phyloP scores from a whole-genome alignment of 2,888 invertebrate species.

The Thecocarcelia acutangulata region DNA sequence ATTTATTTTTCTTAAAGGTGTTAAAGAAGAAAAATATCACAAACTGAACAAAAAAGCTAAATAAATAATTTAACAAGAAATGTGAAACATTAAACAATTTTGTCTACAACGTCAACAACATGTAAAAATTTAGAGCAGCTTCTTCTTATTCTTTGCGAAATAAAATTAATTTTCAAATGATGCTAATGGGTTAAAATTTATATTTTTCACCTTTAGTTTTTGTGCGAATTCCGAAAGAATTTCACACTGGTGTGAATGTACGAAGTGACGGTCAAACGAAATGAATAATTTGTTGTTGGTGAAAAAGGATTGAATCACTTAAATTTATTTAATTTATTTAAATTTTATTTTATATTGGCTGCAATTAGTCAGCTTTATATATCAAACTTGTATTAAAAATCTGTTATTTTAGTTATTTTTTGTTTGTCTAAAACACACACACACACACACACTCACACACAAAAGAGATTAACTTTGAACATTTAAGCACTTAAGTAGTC shows the following conservation, averaged over 20 bases:
- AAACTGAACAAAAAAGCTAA: neutral
- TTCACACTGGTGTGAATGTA: conserved; percentile 65
- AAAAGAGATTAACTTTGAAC: too few relatives aligned
- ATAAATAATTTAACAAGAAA: conserved; percentile 47
- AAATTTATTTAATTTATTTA: conserved; percentile 44
- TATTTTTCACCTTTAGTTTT: conserved; percentile 59
- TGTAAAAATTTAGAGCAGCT: conserved; percentile 3
- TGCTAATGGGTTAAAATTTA: conserved; percentile 55
- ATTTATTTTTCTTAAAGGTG: conserved; percentile 57
- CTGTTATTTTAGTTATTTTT: too few relatives aligned
- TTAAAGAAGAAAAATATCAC: conserved; percentile 25
- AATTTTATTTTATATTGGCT: conserved; percentile 3
- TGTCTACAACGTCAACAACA: conserved; percentile 24
- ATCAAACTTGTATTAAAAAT: too few relatives aligned
- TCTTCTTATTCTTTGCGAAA: neutral
- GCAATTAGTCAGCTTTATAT: too few relatives aligned
- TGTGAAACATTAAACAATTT: conserved; percentile 44
- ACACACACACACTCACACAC: too few relatives aligned
- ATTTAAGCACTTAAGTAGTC: too few relatives aligned
- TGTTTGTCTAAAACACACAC: too few relatives aligned
- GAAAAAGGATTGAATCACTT: conserved; percentile 52
- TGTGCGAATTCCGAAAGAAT: conserved; percentile 34
- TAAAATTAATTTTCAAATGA: conserved; percentile 11
- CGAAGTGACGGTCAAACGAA: conserved; percentile 28
- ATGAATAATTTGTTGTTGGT: neutral